These are phyloP conservation scores for Eupristina koningsbergeri DNA, from an alignment of 1,140 invertebrate species.

Conservation along the genomic window DNA sequence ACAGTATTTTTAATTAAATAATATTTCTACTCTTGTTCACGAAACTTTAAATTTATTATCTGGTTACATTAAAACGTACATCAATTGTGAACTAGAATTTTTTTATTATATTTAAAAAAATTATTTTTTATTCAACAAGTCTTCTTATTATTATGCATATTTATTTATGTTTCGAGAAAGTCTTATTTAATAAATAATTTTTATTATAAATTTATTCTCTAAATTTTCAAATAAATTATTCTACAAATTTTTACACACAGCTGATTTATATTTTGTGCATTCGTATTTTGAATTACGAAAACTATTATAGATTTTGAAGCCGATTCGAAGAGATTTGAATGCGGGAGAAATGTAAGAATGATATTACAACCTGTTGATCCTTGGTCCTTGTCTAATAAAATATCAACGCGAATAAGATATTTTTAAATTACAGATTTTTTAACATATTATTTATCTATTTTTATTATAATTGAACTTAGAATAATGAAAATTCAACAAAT, in stretches of 20 bases:
- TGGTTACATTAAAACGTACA: not conserved
- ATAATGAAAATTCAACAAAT: no score
- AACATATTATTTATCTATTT: not conserved
- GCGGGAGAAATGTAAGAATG: slow-evolving; percentile 17
- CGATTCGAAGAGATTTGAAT: slow-evolving; percentile 40
- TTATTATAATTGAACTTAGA: not conserved
- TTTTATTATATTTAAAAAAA: not conserved
- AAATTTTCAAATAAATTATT: not conserved
- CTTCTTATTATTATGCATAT: no score
- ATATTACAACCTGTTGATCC: slow-evolving; percentile 43
- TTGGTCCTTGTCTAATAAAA: not conserved
- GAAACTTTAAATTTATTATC: not conserved
- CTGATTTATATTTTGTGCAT: slow-evolving; percentile 4
- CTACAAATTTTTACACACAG: not conserved
- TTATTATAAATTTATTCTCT: not conserved
- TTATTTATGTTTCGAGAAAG: no score
- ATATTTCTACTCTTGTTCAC: not conserved
- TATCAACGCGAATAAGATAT: no score
- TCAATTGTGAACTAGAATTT: not conserved
- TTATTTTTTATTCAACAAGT: not conserved
- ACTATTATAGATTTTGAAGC: not conserved
- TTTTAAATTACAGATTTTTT: not conserved
- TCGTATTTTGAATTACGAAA: not conserved
- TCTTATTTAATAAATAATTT: not conserved
- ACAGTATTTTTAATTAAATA: not conserved